Base-by-base conservation (phyloP, 2,888 invertebrate genomes). In the Leucania comma region DNA sequence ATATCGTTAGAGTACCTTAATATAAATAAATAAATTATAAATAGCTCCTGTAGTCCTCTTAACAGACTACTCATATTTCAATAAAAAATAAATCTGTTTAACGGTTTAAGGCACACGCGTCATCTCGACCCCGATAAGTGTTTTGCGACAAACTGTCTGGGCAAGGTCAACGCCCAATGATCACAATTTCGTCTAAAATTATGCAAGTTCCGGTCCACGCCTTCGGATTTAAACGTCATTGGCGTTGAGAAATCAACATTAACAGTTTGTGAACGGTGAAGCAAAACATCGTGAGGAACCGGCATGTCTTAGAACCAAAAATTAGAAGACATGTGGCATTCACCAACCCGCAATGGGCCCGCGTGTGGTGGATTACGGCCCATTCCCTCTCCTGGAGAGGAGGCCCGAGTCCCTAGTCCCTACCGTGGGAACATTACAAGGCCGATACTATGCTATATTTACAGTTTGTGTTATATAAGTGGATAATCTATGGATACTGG, bases 161-260 rank as follows among this genome's bases (percentile, higher is more conserved):
- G 54, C 83, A 85, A 85, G 82, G 82, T 76, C 79, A 82, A 72
- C 63, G 62, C 10, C 64, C 75, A 59, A 9, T 59, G 68, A 68
- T 82, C 72, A 82, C 32, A 32, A 60, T 50, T 50, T 48, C 63
- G 53, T 77, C 68, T 63, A 65, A 72, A 78, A 77, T 61, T 83
- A 81, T 73, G 65, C 68, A 62, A 64, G 76, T 78, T 80, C 63
- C 73, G 59, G 56, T 57, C 53, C 67, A 65, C 67, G 58, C 70
- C 72, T 54, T 67, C 22, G 4, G 20, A 72, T 26, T 48, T n/a
- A 2, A 35, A 57, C 51, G 48, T 64, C 63, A 82, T n/a, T n/a
- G 22, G 32, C 17, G n/a, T 38, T 59, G 61, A 53, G n/a, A n/a
- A n/a, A n/a, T n/a, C n/a, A 53, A 68, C 35, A 48, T 3, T 5